Evolutionary conservation across 1,140 invertebrate species (phyloP).

Genomic region (Drosophila murphyi): DNA sequence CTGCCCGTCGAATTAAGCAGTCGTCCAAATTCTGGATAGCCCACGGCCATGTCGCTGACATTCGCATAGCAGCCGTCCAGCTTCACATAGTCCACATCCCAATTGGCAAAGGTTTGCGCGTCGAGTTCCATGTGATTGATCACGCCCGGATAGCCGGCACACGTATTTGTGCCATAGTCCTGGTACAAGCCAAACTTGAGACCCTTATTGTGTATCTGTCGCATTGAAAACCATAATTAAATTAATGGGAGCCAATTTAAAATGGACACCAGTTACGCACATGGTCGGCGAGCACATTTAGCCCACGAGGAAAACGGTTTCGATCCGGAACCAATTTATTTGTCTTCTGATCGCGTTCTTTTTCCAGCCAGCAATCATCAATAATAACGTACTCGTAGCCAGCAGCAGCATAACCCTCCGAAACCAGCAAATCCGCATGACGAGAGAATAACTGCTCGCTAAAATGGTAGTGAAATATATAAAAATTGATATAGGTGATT

Average conservation of each 20-base stretch:
- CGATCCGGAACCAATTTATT: conserved; percentile 90
- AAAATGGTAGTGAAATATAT: conserved; percentile 26
- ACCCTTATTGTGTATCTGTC: conserved; percentile 90
- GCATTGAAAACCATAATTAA: background rate
- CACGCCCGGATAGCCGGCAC: conserved; percentile 93
- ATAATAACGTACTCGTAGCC: conserved; percentile 95
- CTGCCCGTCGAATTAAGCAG: conserved; percentile 91
- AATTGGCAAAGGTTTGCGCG: conserved; percentile 93
- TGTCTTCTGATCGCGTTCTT: conserved; percentile 87
- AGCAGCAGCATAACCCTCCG: conserved; percentile 91
- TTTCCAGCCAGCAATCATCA: conserved; percentile 95
- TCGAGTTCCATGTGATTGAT: conserved; percentile 90
- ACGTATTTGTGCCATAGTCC: conserved; percentile 94
- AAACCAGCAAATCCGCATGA: conserved; percentile 91
- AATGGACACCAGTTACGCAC: conserved; percentile 85
- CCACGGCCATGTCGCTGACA: conserved; percentile 85
- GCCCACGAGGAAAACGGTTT: conserved; percentile 92
- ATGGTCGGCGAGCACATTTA: conserved; percentile 92
- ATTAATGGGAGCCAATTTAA: background rate
- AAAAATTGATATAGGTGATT: too few species aligned
- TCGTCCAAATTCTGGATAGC: conserved; percentile 90
- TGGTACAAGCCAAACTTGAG: conserved; percentile 95
- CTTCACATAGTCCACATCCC: conserved; percentile 96
- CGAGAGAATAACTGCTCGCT: conserved; percentile 92
- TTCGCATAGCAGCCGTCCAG: conserved; percentile 94